Base-by-base conservation (phyloP, 2,113 vertebrate species). In the Melanerpes formicivorus region DNA sequence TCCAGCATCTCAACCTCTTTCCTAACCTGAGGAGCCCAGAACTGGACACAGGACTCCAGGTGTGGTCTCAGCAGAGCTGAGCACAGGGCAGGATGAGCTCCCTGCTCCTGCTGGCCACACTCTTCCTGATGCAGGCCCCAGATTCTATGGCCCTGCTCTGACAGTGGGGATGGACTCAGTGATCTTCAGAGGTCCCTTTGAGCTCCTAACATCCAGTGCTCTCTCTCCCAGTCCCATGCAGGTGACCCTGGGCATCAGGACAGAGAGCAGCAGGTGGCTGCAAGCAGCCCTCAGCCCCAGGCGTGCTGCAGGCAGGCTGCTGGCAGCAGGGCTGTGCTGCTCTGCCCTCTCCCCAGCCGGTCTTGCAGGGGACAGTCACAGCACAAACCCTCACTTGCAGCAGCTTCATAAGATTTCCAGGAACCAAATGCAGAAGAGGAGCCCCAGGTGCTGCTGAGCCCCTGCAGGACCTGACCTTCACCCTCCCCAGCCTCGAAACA, bases 391-490 rank as follows among this genome's bases (percentile, higher is more conserved):
- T 81, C 42, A 42, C 42, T 88, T 88, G 74, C 66, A 73, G 63
- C 59, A 87, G 64, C 42, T 59, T 70, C 66, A 76, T 44, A 90
- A 72, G 79, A 84, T 18, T 76, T 40, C 18, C 78, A 84, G 44
- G 62, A 88, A 74, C 16, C 0, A 6, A 80, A 14, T 1, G 19
- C 0, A 85, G 52, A 77, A 77, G 56, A 77, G n/a, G 60, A 93
- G 29, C 60, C 25, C 8, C 11, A 70, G 58, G n/a, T 2, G 9
- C 12, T 62, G 32, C 14, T 42, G 42, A 69, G 34, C 21, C 46
- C 26, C n/a, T 92, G n/a, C 87, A 93, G 67, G 74, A 84, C 1
- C 0, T 6, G 54, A 84, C 6, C 65, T 59, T 72, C 73, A 78
- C 78, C 78, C 26, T 80, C 62, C 6, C 29, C 83, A 11, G 23